Base-by-base conservation (phyloP, 2,797 vertebrate species). In the Clarias platycephalus region DNA sequence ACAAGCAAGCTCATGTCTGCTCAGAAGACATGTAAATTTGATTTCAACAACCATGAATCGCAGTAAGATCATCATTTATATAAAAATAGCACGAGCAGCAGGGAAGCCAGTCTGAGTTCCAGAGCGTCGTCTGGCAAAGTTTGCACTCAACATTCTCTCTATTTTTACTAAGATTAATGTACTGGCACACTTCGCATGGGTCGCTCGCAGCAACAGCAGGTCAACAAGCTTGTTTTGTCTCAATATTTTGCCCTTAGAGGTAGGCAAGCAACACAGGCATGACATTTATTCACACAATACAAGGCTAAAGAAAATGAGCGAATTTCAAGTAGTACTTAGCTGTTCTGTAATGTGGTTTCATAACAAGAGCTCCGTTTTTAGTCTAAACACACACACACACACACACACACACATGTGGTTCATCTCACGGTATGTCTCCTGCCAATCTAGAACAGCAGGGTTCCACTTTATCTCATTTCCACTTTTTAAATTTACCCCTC, bases 51-150 rank as follows among this genome's bases (percentile, higher is more conserved):
- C 75, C 31, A 60, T n/a, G 75, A 24, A 60, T 60, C 60, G 57
- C 75, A 77, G 57, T 77, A 57, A 77, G 75, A 77, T 77, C 57
- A 77, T 77, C 75, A 77, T n/a, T 37, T 37, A 77, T 37, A 77
- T 77, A 60, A 77, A 60, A 60, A 77, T 37, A 77, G 75, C 5
- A 0, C 15, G 20, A 77, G 75, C 75, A 60, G 75, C 57, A 60
- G 31, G 75, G 57, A 77, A 77, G 31, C 28, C 75, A 34, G 75
- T 31, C 74, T 37, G 55, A 37, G 28, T n/a, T 62, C 57, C 55
- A 77, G 26, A 58, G 22, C 60, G 57, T 34, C 55, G 12, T 77
- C 57, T 77, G 57, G 57, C 57, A 77, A 77, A 60, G 57, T 77
- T 77, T 60, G 31, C 12, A n/a, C 31, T 37, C 75, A 60, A 77